These are phyloP conservation scores for Noctua janthe DNA, from an alignment of 2,888 invertebrate species.

Conservation along the genomic window DNA sequence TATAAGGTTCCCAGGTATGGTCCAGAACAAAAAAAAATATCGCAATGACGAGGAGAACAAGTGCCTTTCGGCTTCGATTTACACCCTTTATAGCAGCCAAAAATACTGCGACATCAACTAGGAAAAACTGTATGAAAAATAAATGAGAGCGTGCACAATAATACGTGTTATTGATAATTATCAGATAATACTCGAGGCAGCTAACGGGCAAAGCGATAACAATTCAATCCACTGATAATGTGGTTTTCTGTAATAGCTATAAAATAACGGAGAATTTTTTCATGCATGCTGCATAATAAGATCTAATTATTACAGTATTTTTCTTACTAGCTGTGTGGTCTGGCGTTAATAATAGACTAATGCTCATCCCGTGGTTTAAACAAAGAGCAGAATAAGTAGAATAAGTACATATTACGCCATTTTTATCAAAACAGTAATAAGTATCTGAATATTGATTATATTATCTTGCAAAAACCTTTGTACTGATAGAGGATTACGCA, in stretches of 20 bases:
- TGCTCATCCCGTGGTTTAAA: conserved; percentile 8
- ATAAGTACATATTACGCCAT: neutral
- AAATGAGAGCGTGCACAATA: conserved; percentile 50
- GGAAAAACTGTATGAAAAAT: conserved; percentile 33
- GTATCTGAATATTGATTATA: conserved; percentile 20
- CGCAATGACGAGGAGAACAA: no score
- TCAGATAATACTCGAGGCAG: conserved; percentile 65
- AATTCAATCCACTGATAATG: conserved; percentile 61
- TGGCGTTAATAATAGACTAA: conserved; percentile 23
- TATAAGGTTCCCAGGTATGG: no score
- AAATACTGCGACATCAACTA: conserved; percentile 12
- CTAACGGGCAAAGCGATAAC: conserved; percentile 58
- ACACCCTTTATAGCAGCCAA: neutral
- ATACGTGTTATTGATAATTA: conserved; percentile 66
- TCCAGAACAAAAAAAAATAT: no score
- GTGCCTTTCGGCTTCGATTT: no score
- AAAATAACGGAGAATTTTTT: conserved; percentile 48
- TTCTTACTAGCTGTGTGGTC: conserved; percentile 43
- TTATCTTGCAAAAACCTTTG: conserved; percentile 19
- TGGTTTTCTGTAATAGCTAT: conserved; percentile 56
- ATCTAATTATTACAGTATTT: conserved; percentile 46
- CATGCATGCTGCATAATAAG: conserved; percentile 35
- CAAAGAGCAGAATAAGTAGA: conserved; percentile 26
- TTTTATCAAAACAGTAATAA: conserved; percentile 16
- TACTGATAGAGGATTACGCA: conserved; percentile 33